phyloP scores from a whole-genome alignment of 2,113 vertebrate species.

The Notechis scutatus region DNA sequence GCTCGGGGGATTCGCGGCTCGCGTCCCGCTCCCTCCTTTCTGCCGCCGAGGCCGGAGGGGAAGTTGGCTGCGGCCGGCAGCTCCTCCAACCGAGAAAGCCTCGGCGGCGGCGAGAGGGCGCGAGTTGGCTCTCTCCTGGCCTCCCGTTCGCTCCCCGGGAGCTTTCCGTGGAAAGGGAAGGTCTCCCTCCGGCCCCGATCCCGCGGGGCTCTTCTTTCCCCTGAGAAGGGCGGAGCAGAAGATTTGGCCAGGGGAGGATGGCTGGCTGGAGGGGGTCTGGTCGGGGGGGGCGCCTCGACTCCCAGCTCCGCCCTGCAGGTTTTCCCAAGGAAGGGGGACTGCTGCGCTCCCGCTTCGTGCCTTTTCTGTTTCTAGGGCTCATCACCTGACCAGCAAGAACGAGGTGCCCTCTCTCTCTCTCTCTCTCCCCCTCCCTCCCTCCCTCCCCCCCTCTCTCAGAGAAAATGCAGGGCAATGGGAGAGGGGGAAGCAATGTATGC shows the following conservation, averaged over 20 bases:
- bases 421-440: not conserved
- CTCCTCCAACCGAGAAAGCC: too few relatives aligned
- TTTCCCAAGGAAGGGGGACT: not conserved
- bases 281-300: not conserved
- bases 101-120: too few relatives aligned
- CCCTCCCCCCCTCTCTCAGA: not conserved
- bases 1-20: too few relatives aligned
- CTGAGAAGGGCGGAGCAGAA: not conserved
- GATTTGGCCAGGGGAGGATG: not conserved
- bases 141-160: not conserved
- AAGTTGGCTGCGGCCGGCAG: not conserved
- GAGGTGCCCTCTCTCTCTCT: not conserved
- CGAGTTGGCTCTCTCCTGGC: not conserved
- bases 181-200: not conserved
- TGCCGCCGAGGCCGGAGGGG: not conserved
- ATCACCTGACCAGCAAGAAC: not conserved
- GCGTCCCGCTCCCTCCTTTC: not conserved
- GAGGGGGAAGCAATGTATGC: not conserved
- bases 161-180: too few relatives aligned
- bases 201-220: not conserved
- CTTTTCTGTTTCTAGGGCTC: conserved; percentile 11
- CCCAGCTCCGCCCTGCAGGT: not conserved
- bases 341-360: not conserved
- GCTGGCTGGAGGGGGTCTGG: not conserved
- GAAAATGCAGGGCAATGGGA: not conserved